Conservation (phyloP, 1,140 invertebrate species). For the Trissolcus basalis region DNA sequence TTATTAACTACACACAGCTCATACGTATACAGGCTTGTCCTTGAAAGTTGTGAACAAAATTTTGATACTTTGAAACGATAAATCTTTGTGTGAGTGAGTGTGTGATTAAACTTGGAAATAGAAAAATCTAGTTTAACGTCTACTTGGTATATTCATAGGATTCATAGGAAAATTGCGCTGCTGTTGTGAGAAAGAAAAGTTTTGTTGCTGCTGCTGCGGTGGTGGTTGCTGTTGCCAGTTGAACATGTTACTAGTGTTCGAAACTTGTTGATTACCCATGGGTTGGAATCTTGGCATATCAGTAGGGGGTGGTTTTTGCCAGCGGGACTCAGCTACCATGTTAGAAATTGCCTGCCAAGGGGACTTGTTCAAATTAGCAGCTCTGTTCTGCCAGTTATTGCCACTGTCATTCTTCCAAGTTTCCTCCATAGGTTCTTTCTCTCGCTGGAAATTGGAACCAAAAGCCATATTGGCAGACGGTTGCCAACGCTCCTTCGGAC, state of each 20-base stretch:
- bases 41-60: too few relatives aligned
- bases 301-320: constrained; percentile 17
- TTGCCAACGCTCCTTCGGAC: constrained; percentile 46
- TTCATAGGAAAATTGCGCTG: constrained; percentile 31
- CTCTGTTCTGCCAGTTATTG: constrained; percentile 49
- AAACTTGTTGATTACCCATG: neutral
- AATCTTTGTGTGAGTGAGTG: too few relatives aligned
- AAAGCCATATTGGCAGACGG: constrained; percentile 14
- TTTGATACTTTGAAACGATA: too few relatives aligned
- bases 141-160: neutral
- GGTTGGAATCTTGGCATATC: constrained; percentile 24
- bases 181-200: constrained; percentile 34
- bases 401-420: constrained; percentile 34
- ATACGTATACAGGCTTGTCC: too few relatives aligned
- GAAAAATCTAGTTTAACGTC: too few relatives aligned
- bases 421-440: constrained; percentile 31
- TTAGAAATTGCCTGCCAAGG: constrained; percentile 34
- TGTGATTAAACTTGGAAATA: too few relatives aligned
- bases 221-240: constrained; percentile 2
- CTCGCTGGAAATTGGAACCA: constrained; percentile 6
- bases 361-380: constrained; percentile 19
- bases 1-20: too few relatives aligned
- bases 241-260: neutral
- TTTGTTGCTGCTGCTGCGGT: constrained; percentile 23
- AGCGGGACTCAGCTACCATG: constrained; percentile 27